Base-by-base conservation (phyloP, 2,797 vertebrate species). In the Xerus rutilus region DNA sequence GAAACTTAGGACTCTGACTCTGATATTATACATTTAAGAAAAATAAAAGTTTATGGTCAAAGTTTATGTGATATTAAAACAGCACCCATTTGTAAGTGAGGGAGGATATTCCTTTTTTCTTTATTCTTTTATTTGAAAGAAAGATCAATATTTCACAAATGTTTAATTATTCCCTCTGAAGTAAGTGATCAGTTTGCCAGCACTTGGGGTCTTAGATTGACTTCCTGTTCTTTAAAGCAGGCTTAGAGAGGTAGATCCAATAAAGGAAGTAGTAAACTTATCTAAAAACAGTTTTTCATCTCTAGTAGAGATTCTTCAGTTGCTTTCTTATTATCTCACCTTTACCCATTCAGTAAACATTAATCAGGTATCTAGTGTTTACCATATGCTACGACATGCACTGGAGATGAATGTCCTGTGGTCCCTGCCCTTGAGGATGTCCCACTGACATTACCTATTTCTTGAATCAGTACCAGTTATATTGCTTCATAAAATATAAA, bases 81-180 rank as follows among this genome's bases (percentile, higher is more conserved):
- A 76, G 59, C 5, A 81, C 20, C 25, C 79, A 17, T 84, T 92
- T 86, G 25, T 86, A 9, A 7, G 2, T 45, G 74, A 96, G 28
- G 17, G 76, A 90, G 20, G 1, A 23, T 89, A 54, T 43, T 81
- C 3, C 30, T 92, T 89, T 88, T 70, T 67, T n/a, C 20, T 91
- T 32, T 64, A 20, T 39, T 52, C 35, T 88, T 91, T 62, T 96
- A 94, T 76, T 89, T 93, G 47, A 92, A 89, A 23, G 77, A 86
- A 91, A 92, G 69, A 45, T 35, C 8, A 73, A 5, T 39, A 86
- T 97, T 69, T 52, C 32, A 96, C 25, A 96, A 70, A 54, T 72
- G 32, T 74, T 90, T 88, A 92, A 90, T 95, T 88, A 47, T 45
- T 54, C 35, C 70, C 25, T 67, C 52, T 79, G 59, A 93, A 54